Evolutionary conservation across 2,888 invertebrate genomes (phyloP).

Genomic region (Erebia aethiops): DNA sequence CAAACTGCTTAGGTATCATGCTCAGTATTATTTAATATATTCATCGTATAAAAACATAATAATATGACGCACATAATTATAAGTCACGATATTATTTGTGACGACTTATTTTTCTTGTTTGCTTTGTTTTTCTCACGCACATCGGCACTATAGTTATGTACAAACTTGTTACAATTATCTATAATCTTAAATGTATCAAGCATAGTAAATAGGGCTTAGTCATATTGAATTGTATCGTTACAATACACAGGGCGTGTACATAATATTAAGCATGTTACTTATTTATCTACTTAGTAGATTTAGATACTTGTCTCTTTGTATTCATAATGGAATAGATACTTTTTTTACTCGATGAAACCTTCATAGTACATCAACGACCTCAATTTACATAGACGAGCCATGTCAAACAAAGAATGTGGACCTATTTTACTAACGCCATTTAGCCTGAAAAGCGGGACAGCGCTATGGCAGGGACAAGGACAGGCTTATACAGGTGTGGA

Average conservation of each 20-base stretch:
- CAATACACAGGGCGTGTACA: background rate
- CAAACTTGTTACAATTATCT: constrained; percentile 9
- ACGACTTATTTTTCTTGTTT: constrained; percentile 6
- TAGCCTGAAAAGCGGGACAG: no score
- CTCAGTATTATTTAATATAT: background rate
- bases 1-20: background rate
- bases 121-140: constrained; percentile 7
- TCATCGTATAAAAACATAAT: background rate
- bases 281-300: no score
- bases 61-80: background rate
- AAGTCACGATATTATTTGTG: constrained; percentile 8
- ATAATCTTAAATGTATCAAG: constrained; percentile 14
- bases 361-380: no score
- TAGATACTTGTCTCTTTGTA: background rate
- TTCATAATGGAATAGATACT: background rate
- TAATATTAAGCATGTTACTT: no score
- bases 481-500: no score
- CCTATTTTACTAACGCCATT: no score
- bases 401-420: no score
- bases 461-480: no score
- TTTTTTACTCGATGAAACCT: no score
- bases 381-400: no score
- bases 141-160: background rate
- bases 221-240: constrained; percentile 8
- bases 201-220: constrained; percentile 8